Conservation (phyloP, 2,888 invertebrate genomes). For the Coenonympha arcania region DNA sequence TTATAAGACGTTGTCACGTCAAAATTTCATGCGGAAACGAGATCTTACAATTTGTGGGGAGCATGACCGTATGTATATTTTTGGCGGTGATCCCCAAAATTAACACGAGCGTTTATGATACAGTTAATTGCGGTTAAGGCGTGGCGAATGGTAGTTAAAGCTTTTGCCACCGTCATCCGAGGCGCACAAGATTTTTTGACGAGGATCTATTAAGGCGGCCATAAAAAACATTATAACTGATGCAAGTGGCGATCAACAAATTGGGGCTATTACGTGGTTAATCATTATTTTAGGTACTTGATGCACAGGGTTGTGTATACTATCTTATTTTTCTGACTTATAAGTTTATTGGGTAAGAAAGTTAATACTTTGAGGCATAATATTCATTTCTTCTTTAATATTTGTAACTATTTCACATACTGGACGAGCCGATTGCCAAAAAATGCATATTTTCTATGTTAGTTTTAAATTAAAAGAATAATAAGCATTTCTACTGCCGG, state of each 20-base stretch:
- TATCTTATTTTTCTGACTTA: not conserved
- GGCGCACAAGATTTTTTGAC: constrained; percentile 57
- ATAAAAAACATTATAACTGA: constrained; percentile 48
- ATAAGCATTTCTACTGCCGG: too few relatives aligned
- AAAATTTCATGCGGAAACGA: not conserved
- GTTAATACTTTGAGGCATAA: too few relatives aligned
- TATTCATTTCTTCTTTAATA: too few relatives aligned
- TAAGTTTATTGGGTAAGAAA: too few relatives aligned
- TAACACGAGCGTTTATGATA: constrained; percentile 17
- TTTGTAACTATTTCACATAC: too few relatives aligned
- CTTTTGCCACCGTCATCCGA: constrained; percentile 50
- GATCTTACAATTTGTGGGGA: not conserved
- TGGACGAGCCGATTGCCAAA: too few relatives aligned
- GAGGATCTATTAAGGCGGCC: constrained; percentile 56
- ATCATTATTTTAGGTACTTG: constrained; percentile 28
- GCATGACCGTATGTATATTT: constrained; percentile 1
- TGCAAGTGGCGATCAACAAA: constrained; percentile 48
- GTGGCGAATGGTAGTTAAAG: constrained; percentile 29
- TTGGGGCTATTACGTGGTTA: constrained; percentile 58
- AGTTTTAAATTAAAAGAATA: too few relatives aligned
- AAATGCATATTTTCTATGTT: too few relatives aligned
- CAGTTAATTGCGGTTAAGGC: constrained; percentile 13
- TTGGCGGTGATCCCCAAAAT: constrained; percentile 9
- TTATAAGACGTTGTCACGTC: too few relatives aligned
- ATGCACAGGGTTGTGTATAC: constrained; percentile 20